Percentiles rank a stretch among this genome's conserved stretches.
phyloP scores from a whole-genome alignment of 2,797 vertebrate species.

The Gallirallus australis region DNA sequence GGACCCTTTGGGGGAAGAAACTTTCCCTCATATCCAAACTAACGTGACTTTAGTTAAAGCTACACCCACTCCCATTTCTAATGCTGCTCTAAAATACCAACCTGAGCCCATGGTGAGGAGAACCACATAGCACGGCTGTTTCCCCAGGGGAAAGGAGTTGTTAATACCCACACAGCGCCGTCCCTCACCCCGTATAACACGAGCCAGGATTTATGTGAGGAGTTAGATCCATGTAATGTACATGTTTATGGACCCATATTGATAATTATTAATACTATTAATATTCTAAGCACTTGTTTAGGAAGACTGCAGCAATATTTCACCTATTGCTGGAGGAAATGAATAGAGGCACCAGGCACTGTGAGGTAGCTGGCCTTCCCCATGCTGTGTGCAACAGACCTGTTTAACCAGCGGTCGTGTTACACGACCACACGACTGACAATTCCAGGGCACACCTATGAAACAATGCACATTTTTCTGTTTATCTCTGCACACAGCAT shows the following conservation, averaged over 20 bases:
- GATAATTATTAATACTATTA: slow-evolving; percentile 64
- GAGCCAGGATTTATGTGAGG: background rate
- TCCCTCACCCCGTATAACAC: background rate
- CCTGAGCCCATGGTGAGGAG: background rate
- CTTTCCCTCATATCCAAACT: too few species aligned
- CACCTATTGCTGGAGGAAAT: slow-evolving; percentile 5
- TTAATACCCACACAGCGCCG: background rate
- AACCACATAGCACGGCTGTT: background rate
- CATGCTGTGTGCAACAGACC: background rate
- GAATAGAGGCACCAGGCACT: background rate
- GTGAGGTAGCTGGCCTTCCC: background rate
- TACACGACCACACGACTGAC: background rate
- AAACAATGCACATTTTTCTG: background rate
- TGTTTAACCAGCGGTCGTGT: background rate
- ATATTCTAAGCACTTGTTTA: slow-evolving; percentile 5
- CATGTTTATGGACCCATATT: slow-evolving; percentile 30
- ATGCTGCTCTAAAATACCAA: background rate
- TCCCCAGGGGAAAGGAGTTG: background rate
- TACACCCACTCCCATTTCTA: background rate
- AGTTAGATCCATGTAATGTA: background rate
- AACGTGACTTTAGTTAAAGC: background rate
- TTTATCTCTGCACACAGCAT: background rate
- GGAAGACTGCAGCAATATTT: background rate
- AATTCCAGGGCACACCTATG: background rate
- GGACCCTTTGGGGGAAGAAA: too few species aligned